Conservation (phyloP, 2,113 vertebrate species). For the Thryonomys swinderianus region DNA sequence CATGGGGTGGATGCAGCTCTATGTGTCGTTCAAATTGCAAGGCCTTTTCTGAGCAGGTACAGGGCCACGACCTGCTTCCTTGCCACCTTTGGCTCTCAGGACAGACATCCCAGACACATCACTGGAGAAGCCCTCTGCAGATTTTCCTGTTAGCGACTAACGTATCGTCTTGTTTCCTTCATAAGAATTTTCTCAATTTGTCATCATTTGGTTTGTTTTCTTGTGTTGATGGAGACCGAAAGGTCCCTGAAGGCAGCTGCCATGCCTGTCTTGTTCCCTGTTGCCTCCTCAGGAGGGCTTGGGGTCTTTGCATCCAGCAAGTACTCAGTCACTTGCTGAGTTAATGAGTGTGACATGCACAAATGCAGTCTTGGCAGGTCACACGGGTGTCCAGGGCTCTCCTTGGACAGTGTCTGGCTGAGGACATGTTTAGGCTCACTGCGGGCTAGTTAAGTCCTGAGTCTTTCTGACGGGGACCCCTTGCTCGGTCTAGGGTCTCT, state of each 20-base stretch:
- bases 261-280: background rate
- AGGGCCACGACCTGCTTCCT: background rate
- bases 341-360: background rate
- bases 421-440: background rate
- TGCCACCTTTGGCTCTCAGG: background rate
- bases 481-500: background rate
- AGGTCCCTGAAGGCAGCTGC: background rate
- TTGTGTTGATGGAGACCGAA: background rate
- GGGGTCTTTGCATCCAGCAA: background rate
- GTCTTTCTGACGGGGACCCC: background rate
- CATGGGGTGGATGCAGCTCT: accelerated
- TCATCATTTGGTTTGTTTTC: background rate
- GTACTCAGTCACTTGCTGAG: background rate
- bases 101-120: background rate
- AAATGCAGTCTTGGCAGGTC: background rate
- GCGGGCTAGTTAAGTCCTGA: background rate
- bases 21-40: accelerated
- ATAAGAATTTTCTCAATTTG: background rate
- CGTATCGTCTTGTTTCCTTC: background rate
- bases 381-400: background rate
- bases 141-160: background rate
- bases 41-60: background rate
- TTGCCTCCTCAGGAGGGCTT: background rate
- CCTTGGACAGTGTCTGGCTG: background rate
- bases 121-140: background rate